Base-by-base conservation (phyloP, 2,888 invertebrate species). In the Dasypogon diadema region DNA sequence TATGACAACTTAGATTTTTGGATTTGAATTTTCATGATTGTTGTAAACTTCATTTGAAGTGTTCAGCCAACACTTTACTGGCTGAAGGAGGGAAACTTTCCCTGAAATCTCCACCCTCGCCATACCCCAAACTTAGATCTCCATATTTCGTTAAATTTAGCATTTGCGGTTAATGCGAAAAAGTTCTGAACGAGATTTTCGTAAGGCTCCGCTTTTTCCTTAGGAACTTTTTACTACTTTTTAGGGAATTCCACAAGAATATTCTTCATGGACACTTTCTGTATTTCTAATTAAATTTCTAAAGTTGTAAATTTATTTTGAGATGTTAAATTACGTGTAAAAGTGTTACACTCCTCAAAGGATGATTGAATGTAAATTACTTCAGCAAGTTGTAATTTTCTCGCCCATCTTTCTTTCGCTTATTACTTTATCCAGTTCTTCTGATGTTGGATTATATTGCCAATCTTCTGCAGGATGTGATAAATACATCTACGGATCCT, bases 21-120 rank as follows among this genome's bases (percentile, higher is more conserved):
- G 54, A 70, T 70, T 70, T 30, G 54, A 70, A 26, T 56, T 70
- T 65, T 65, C 22, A 46, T 48, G 70, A 70, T 70, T 70, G 70
- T 30, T 70, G 54, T 70, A 70, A 70, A 70, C 54, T 70, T 70
- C 70, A n/a, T 54, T 18, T 54, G 24, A 70, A 54, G 34, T 51
- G 46, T 37, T 63, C 42, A 63, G n/a, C 63, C 42, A 22, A 18
- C 37, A 42, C 63, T 65, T 37, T 18, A 24, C 37, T 16, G 65
- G 46, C 14, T 26, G 37, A 14, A 14, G 8, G 14, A 18, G 48
- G 48, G 46, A 48, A 65, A 65, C 46, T 65, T 48, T 65, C 26
- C 65, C 48, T 46, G 8, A 21, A 48, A 65, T 60, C 37, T n/a
- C 37, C 46, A 24, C 22, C 48, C 65, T 46, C 65, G 16, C 48